Conservation (phyloP, 2,888 invertebrate species). For the Acrobasis suavella region DNA sequence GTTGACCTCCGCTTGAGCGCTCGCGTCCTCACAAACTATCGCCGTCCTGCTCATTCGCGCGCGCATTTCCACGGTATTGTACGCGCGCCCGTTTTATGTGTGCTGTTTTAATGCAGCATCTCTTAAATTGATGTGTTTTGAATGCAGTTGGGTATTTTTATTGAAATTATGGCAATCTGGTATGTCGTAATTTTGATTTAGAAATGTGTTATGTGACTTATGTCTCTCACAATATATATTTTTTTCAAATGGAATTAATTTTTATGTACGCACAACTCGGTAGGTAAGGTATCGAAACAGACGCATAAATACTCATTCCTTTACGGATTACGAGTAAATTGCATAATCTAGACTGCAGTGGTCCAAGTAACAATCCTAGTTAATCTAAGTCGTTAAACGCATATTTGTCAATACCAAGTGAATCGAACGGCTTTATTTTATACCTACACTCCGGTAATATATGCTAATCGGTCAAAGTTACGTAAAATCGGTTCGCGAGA, state of each 20-base stretch:
- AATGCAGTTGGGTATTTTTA: conserved; percentile 23
- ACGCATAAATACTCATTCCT: background rate
- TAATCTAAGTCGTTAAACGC: background rate
- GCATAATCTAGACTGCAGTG: background rate
- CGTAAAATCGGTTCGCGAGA: conserved; percentile 39
- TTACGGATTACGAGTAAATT: background rate
- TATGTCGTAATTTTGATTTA: conserved; percentile 16
- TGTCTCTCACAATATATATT: background rate
- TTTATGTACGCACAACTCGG: background rate
- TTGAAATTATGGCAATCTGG: conserved; percentile 7
- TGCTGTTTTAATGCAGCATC: conserved; percentile 54
- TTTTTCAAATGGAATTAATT: background rate
- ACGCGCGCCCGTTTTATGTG: conserved; percentile 58
- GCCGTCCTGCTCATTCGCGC: conserved; percentile 64
- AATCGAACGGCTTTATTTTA: background rate
- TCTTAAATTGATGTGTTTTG: conserved; percentile 56
- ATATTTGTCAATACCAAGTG: background rate
- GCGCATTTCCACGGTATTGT: conserved; percentile 65
- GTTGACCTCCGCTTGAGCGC: conserved; percentile 80
- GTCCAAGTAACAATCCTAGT: background rate
- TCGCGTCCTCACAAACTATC: conserved; percentile 70
- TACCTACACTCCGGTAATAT: background rate
- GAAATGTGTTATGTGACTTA: conserved; percentile 2
- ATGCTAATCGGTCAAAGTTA: conserved; percentile 21
- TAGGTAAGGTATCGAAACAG: background rate